These are phyloP conservation scores for Dolichoris vasculosae DNA, from an alignment of 1,140 invertebrate genomes.

Conservation along the genomic window DNA sequence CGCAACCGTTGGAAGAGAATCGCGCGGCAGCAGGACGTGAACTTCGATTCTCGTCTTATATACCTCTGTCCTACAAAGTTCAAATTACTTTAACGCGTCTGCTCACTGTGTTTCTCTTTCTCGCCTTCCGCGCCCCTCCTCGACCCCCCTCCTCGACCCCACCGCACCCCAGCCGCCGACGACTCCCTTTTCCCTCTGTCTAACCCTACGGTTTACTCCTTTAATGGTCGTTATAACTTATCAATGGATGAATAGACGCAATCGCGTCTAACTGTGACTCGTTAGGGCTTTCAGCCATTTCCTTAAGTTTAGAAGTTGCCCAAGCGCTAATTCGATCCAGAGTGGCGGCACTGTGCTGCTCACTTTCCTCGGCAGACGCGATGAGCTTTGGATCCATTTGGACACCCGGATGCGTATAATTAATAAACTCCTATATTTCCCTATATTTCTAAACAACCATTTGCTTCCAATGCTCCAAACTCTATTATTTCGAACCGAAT, in stretches of 20 bases:
- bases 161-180: not conserved
- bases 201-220: slow-evolving; percentile 1
- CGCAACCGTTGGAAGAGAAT: not conserved
- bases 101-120: not conserved
- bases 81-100: slow-evolving; percentile 30
- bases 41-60: slow-evolving; percentile 38
- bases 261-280: slow-evolving; percentile 31
- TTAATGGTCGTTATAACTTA: slow-evolving; percentile 48
- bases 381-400: not conserved
- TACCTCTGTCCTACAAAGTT: slow-evolving; percentile 12
- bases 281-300: slow-evolving; percentile 41
- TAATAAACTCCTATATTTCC: not conserved
- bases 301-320: slow-evolving; percentile 40
- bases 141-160: not conserved
- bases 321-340: slow-evolving; percentile 26
- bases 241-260: slow-evolving; percentile 39
- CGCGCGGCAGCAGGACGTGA: not conserved
- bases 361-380: not conserved
- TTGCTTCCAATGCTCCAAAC: not conserved
- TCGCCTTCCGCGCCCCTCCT: not conserved
- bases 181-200: no score
- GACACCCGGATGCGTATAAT: not conserved
- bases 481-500: not conserved
- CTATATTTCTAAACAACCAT: not conserved
- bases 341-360: not conserved